Base-by-base conservation (phyloP, 2,888 invertebrate genomes). In the Andrena bicolor region DNA sequence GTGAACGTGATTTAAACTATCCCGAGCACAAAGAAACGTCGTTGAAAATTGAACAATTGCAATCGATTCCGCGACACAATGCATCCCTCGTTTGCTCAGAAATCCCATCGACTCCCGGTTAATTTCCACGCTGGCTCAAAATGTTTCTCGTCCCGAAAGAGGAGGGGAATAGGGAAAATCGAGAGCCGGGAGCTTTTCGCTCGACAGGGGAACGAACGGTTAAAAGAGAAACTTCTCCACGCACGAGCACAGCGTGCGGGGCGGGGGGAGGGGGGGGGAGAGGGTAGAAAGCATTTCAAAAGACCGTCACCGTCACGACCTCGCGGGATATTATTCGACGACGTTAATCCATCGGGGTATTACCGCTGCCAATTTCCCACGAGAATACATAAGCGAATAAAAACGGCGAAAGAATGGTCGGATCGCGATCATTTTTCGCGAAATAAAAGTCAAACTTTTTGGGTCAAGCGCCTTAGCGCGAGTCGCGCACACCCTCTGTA, bases 291-390 rank as follows among this genome's bases (percentile, higher is more conserved):
- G 65, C 72, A 64, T 64, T 61, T 75, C 70, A 26, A 68, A 58
- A 49, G 58, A 66, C 41, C 76, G 80, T 76, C 23, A 16, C 60
- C 30, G 28, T 48, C 51, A 20, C 58, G 26, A 53, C 70, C 60
- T 51, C 28, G 51, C 56, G 35, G 28, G 35, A 53, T 49, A 79
- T 79, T 70, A 71, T 71, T 30, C 71, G 66, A 35, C 63, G 68
- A 80, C 70, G 20, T 74, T 82, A 80, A 80, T 82, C 80, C 66
- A 49, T 20, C 30, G 80, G 70, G 80, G 70, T 30, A 75, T 80
- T 74, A 70, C 66, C 63, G 28, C 28, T 75, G 81, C 51, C 81
- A 66, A 75, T 82, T 74, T 41, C 56, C 41, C 16, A 5, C 2
- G 26, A 32, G 26, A 56, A 80, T 72, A 80, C 72, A 73, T 73